Evolutionary conservation across 2,888 invertebrate species (phyloP).

Genomic region (Hydrotaea cyrtoneurina): DNA sequence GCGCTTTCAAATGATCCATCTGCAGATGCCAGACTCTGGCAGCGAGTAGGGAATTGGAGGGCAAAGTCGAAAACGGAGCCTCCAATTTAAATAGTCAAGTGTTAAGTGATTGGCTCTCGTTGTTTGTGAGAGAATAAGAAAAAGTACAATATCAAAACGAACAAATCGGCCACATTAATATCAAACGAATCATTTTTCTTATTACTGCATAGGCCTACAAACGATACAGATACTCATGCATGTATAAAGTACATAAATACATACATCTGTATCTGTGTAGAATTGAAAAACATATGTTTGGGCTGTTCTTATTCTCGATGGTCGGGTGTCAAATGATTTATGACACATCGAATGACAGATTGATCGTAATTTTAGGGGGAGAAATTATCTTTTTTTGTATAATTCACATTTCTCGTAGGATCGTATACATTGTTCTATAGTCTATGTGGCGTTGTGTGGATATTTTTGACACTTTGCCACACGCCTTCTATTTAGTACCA

Average conservation of each 20-base stretch:
- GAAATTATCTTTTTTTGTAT: slow-evolving; percentile 44
- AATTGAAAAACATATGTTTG: slow-evolving; percentile 26
- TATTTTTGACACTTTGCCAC: slow-evolving; percentile 52
- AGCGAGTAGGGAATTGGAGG: neutral
- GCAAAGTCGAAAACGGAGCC: slow-evolving; percentile 54
- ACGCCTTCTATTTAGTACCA: slow-evolving; percentile 27
- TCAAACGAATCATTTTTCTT: slow-evolving; percentile 47
- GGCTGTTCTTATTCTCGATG: slow-evolving; percentile 7
- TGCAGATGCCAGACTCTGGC: neutral
- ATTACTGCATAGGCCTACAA: neutral
- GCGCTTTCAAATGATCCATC: neutral
- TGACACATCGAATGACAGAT: slow-evolving; percentile 67
- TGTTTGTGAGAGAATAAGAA: neutral
- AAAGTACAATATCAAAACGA: slow-evolving; percentile 17
- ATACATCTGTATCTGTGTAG: neutral
- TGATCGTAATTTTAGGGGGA: slow-evolving; percentile 54
- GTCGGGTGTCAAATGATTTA: slow-evolving; percentile 67
- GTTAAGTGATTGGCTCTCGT: slow-evolving; percentile 56
- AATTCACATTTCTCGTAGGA: slow-evolving; percentile 4
- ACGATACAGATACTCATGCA: neutral
- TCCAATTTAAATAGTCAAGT: slow-evolving; percentile 62
- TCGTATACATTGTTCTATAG: neutral
- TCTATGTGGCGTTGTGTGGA: too few relatives aligned
- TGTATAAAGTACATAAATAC: slow-evolving; percentile 1
- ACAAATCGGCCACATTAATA: slow-evolving; percentile 44